These are phyloP conservation scores for Pardalotus punctatus DNA, from an alignment of 2,113 vertebrate species.

Conservation along the genomic window DNA sequence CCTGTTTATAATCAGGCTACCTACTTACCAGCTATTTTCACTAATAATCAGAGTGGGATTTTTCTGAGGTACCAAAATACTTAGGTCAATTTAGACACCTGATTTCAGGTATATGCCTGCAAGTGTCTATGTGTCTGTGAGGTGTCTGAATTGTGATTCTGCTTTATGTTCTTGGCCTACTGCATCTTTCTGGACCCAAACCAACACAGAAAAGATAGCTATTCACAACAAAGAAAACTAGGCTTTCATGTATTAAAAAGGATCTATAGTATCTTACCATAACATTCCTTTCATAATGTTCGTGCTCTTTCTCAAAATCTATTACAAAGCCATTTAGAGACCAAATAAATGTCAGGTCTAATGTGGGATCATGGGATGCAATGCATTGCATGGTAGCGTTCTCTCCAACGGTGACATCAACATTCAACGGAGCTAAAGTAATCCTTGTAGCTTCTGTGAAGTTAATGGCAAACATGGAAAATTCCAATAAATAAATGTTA, in stretches of 20 bases:
- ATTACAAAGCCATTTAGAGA: conserved; percentile 87
- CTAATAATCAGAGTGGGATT: neutral
- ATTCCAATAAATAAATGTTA: neutral
- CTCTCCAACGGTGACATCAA: conserved; percentile 89
- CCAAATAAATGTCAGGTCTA: conserved; percentile 96
- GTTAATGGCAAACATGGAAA: conserved; percentile 38
- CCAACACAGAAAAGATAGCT: neutral
- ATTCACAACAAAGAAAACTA: neutral
- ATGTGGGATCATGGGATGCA: conserved; percentile 84
- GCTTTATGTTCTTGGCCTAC: neutral
- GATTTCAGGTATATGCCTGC: neutral
- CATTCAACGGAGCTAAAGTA: conserved; percentile 86
- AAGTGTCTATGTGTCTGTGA: neutral
- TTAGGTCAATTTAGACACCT: neutral
- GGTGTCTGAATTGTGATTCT: neutral
- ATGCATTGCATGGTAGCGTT: conserved; percentile 87
- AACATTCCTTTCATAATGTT: conserved; percentile 83
- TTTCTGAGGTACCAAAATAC: neutral
- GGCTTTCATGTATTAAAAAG: neutral
- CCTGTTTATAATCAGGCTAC: neutral
- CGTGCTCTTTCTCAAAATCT: conserved; percentile 84
- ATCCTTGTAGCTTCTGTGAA: conserved; percentile 91
- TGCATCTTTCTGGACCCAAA: neutral
- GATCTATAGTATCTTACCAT: conserved; percentile 78
- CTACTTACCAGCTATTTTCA: neutral